Evolutionary conservation across 2,888 invertebrate genomes (phyloP), one percentile per base, ranked within the genome.

Genomic region (Alitta virens): DNA sequence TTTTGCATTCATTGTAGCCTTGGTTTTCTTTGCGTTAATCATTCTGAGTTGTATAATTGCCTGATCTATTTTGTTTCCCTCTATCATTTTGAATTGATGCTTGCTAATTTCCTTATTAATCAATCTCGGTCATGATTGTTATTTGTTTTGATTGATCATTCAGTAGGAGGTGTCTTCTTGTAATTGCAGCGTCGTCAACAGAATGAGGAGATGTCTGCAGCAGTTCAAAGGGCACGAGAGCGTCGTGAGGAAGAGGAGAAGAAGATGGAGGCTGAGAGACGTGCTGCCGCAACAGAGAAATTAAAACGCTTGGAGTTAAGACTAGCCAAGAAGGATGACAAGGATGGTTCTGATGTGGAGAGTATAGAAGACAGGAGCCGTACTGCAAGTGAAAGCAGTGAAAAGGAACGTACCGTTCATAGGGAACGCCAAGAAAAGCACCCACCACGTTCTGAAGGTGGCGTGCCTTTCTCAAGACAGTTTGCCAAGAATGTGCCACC

Each of bases 241-340:
- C 87, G 91, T 27, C 90, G 92, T 73, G 92, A 93, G 75, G 92
- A 94, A 75, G 94, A 93, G 76, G 93, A 94, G 75, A 89, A 92
- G 63, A 71, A 70, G 42, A 75, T 76, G 58, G 78, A 78, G 54
- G 66, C 70, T 3, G 76, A 78, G 46, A 65, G 76, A 50, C 88
- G 87, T 71, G 77, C 76, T 26, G 79, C 86, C 83, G 79, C 88
- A 24, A 86, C 86, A 46, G 89, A 89, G 72, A 90, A 90, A 74
- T 79, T 89, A 61, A 87, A 87, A 73, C 87, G 87, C 74, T 81
- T 90, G 2, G 89, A 90, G 73, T 88, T 89, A 27, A 49, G 57
- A 40, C 25, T 62, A 40, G 56, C 23, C 18, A 38, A 38, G 40
- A 38, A 38, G 24, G 40, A 55, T 18, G 33, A 23, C 24, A 23